Evolutionary conservation across 2,888 invertebrate genomes (phyloP).

Genomic region (Lycia hirtaria): DNA sequence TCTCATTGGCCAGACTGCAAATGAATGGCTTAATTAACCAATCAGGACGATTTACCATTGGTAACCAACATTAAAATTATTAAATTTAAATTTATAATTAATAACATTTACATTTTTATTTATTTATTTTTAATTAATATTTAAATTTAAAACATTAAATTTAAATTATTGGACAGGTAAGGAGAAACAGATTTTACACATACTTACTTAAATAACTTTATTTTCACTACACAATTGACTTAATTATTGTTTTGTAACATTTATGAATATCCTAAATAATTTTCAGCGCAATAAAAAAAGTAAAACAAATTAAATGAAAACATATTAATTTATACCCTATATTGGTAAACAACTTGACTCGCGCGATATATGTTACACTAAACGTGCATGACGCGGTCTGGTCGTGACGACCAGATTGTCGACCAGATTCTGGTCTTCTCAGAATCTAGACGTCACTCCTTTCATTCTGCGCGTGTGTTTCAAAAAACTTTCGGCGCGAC

Average conservation of each 20-base stretch:
- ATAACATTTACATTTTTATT: too few relatives aligned
- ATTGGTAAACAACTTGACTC: conserved; percentile 67
- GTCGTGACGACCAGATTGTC: background rate
- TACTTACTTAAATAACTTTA: conserved; percentile 9
- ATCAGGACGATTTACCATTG: too few relatives aligned
- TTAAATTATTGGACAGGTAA: too few relatives aligned
- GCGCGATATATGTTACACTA: conserved; percentile 56
- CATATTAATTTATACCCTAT: conserved; percentile 56
- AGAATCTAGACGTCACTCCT: background rate
- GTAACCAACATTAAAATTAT: too few relatives aligned
- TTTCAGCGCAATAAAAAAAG: conserved; percentile 48
- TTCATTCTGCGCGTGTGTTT: background rate
- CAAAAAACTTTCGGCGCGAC: too few relatives aligned
- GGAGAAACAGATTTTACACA: too few relatives aligned
- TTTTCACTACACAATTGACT: conserved; percentile 28
- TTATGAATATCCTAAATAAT: conserved; percentile 44
- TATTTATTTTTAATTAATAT: too few relatives aligned
- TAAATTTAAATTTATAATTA: too few relatives aligned
- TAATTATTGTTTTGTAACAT: conserved; percentile 37
- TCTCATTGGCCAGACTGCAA: too few relatives aligned
- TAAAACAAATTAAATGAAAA: conserved; percentile 42
- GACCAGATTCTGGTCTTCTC: background rate
- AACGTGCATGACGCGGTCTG: conserved; percentile 10
- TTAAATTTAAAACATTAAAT: too few relatives aligned
- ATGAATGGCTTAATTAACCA: too few relatives aligned